Conservation (phyloP, 2,797 vertebrate genomes). For the Tenualosa ilisha region DNA sequence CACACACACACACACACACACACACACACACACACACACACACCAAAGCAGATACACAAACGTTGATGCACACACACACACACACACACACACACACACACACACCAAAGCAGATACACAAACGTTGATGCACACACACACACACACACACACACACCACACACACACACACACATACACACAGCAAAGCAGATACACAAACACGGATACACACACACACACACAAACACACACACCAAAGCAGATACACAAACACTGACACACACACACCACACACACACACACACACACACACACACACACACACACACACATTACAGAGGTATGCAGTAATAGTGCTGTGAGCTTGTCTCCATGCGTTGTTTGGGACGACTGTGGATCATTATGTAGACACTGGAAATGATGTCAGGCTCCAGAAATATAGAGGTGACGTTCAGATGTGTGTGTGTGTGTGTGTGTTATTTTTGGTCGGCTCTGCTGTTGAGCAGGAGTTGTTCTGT, state of each 20-base stretch:
- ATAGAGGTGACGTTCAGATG: slow-evolving; percentile 44
- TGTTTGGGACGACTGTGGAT: background rate
- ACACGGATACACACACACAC: no score
- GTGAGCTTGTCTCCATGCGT: no score
- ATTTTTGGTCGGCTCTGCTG: slow-evolving; percentile 22
- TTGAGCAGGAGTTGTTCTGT: background rate
- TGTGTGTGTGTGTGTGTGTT: slow-evolving; percentile 16
- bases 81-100: slow-evolving; percentile 12
- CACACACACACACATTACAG: background rate
- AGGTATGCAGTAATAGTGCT: background rate
- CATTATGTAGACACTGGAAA: slow-evolving; percentile 36
- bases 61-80: slow-evolving; percentile 26
- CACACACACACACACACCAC: no score
- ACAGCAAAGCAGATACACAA: no score
- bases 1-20: slow-evolving; percentile 22
- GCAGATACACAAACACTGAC: no score
- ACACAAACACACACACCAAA: no score
- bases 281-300: no score
- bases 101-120: background rate
- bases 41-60: no score
- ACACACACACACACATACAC: no score
- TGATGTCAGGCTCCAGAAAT: slow-evolving; percentile 59
- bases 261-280: no score
- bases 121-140: no score
- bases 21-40: background rate